Conservation (phyloP, 2,888 invertebrate species). For the Sepioteuthis lessoniana region DNA sequence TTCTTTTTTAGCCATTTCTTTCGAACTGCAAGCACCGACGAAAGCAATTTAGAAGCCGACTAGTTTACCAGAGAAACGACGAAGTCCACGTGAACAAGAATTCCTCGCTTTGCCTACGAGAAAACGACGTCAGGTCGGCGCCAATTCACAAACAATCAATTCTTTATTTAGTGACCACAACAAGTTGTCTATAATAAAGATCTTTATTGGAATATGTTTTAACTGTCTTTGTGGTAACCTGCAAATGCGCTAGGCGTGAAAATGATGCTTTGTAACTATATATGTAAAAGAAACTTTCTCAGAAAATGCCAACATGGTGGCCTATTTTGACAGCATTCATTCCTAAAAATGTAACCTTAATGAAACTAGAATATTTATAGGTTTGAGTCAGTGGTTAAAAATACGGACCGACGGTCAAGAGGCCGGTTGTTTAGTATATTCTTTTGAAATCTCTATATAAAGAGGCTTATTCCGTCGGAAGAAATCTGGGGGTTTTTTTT, state of each 20-base stretch:
- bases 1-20: too few relatives aligned
- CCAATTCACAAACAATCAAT: background rate
- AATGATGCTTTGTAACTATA: background rate
- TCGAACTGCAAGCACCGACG: too few relatives aligned
- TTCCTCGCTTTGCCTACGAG: background rate
- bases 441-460: too few relatives aligned
- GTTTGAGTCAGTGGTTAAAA: too few relatives aligned
- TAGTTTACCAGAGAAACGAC: background rate
- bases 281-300: background rate
- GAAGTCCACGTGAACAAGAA: background rate
- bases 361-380: too few relatives aligned
- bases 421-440: too few relatives aligned
- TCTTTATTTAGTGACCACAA: background rate
- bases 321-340: background rate
- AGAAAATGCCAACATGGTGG: background rate
- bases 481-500: too few relatives aligned
- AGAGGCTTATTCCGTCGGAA: too few relatives aligned
- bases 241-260: background rate
- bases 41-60: background rate
- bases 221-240: background rate
- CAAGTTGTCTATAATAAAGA: conserved; percentile 33
- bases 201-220: background rate
- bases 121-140: background rate
- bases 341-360: too few relatives aligned
- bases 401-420: too few relatives aligned